Base-by-base conservation (phyloP, 92 coral and sea anemone genomes). In the Bergia sp. region DNA sequence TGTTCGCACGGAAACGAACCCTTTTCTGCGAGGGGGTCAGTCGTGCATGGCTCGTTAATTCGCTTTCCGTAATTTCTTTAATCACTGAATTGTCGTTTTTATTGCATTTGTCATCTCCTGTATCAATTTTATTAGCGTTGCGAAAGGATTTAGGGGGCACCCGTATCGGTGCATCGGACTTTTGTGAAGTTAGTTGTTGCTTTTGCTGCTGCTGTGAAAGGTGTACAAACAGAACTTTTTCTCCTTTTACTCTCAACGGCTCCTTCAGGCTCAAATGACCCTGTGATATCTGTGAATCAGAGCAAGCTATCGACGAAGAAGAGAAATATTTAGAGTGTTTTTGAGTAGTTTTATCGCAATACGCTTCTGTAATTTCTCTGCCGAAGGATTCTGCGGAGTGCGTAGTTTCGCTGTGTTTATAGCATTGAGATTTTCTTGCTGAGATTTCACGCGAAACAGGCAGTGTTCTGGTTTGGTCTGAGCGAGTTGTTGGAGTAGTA, bases 1-100 rank as follows among this genome's bases (percentile, higher is more conserved):
- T 50, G 23, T 16, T 41, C 20, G 29, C n/a, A 55, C 75, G 66
- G 66, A 84, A 84, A 36, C 36, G 65, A 29, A 84, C 87, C 61
- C 72, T 84, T 47, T 84, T 84, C 41, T 45, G 65, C 72, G 61
- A 69, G 15, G 47, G 37, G 43, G 7, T 67, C 15, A 49, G 61
- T 45, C 36, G 57, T 45, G 44, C 39, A 2, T 47, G 37, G 21
- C 65, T 37, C 11, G 37, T 3, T 39, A 69, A 2, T 7, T n/a
- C 87, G 49, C 36, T 20, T 23, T 41, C 18, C 41, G 11, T 66
- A 43, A 11, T 82, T 38, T 69, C 40, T 37, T 84, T 43, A 23
- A 23, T 71, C 36, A 47, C 16, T 15, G 21, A 10, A 41, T 10
- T 38, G 1, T 71, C 42, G 3, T 83, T 43, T 66, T 37, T 43